Base-by-base conservation (phyloP, 2,797 vertebrate species). In the Eulemur albifrons region DNA sequence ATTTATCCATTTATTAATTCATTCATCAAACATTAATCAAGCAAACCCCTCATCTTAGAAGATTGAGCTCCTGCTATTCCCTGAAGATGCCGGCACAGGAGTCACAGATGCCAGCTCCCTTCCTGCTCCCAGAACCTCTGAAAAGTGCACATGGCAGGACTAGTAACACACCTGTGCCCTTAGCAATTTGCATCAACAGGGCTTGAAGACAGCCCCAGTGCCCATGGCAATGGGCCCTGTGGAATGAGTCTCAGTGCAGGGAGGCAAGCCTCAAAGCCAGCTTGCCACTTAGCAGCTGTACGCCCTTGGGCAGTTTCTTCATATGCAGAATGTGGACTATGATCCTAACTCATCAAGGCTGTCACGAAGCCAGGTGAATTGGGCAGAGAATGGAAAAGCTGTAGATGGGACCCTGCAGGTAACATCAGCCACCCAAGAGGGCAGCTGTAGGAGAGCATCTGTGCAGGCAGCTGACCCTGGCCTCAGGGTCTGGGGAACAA, bases 1-100 rank as follows among this genome's bases (percentile, higher is more conserved):
- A 50, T 81, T 67, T 32, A 73, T 84, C 79, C 92, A 50, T 91
- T 88, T 76, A 75, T 95, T 94, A 76, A 96, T 88, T 70, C 48
- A 69, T 79, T 84, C 38, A 70, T 89, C 81, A 92, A 82, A 73
- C 79, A 85, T 82, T 90, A 92, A 79, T 88, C 54, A 88, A 84
- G 52, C 85, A 77, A 87, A 63, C 5, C 50, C 27, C 30, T 95
- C 54, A 75, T 48, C 88, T 92, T 48, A 76, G 77, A 73, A 85
- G 67, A 43, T 30, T 6, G 69, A 63, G 18, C 38, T n/a, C 17
- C 76, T 52, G 57, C 20, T 69, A 35, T n/a, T 83, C 79, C 87
- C 86, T 48, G 50, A 94, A 85, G 85, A 45, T 30, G n/a, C 38
- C 50, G 35, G n/a, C 17, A 27, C 50, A 48, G 87, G 30, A 5